Base-by-base conservation (phyloP, 2,113 vertebrate genomes). In the Malurus alboscapulatus region DNA sequence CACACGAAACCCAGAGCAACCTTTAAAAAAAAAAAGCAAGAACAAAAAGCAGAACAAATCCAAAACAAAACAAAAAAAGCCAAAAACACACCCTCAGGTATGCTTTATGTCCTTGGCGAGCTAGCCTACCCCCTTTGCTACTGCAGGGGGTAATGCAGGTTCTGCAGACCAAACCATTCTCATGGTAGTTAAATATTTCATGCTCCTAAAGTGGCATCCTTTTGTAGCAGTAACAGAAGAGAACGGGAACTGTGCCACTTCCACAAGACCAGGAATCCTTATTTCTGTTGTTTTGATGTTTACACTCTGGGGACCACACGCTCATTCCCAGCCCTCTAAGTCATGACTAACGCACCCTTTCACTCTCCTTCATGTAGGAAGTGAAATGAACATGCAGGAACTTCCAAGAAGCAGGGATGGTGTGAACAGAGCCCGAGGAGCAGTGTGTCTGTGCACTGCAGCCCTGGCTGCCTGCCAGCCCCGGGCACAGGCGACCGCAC, bases 401-500 rank as follows among this genome's bases (percentile, higher is more conserved):
- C 30, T 71, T 80, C 57, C 4, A 9, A 34, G 68, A 13, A 65
- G 65, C 48, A 9, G 0, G 4, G 14, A 4, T 1, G 6, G 5
- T 1, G 24, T 6, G 63, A 54, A 3, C 0, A 6, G 59, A 86
- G 78, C 2, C 0, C 1, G 0, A 74, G 65, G 29, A 90, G 59
- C 38, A 29, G 55, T 2, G 0, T 2, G 51, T 17, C 55, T n/a
- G 45, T 26, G n/a, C 66, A 9, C 57, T 54, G 72, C 59, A 84
- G 73, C 51, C 44, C 74, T 68, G 88, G 84, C 66, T 65, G 81
- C 57, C 90, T 59, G 92, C 78, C 81, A 59, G 42, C 42, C 24
- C 75, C 1, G 4, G 69, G 78, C 92, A 79, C 15, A 1, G 0
- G 36, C 0, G 2, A 44, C 51, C 0, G 1, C 1, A 2, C 20